Evolutionary conservation across 2,888 invertebrate species (phyloP).

Genomic region (Drosophila colorata): DNA sequence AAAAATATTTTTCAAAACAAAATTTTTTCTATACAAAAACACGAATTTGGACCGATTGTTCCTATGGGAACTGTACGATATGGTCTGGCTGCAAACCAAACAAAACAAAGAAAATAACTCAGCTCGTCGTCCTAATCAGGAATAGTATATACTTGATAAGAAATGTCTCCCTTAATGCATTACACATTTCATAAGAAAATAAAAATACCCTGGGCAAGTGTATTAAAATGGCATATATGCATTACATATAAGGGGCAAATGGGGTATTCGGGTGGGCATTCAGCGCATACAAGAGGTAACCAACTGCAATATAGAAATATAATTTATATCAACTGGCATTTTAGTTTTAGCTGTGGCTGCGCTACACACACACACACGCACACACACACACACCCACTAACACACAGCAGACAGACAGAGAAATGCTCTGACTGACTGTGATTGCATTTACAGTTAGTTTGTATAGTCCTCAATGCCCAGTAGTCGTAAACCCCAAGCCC

Average conservation of each 20-base stretch:
- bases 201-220: background rate
- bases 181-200: background rate
- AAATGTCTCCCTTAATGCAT: too few relatives aligned
- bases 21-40: too few relatives aligned
- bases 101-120: too few relatives aligned
- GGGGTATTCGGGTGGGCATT: background rate
- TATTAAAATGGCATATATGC: constrained; percentile 13
- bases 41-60: too few relatives aligned
- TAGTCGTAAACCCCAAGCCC: constrained; percentile 1
- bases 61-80: too few relatives aligned
- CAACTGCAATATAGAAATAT: constrained; percentile 64
- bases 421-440: constrained; percentile 51
- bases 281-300: constrained; percentile 34
- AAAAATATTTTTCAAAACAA: too few relatives aligned
- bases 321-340: constrained; percentile 70
- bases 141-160: too few relatives aligned
- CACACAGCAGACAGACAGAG: constrained; percentile 27
- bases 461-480: constrained; percentile 28
- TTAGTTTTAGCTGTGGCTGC: constrained; percentile 54
- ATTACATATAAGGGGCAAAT: constrained; percentile 2
- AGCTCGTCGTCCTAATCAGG: too few relatives aligned
- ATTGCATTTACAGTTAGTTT: constrained; percentile 66
- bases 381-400: constrained; percentile 27
- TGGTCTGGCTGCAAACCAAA: too few relatives aligned
- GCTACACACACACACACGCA: constrained; percentile 4